A percentile compares a stretch with the other conserved stretches of the same genome.
Evolutionary conservation across 2,113 vertebrate genomes (phyloP).

Genomic region (Strigops habroptila): DNA sequence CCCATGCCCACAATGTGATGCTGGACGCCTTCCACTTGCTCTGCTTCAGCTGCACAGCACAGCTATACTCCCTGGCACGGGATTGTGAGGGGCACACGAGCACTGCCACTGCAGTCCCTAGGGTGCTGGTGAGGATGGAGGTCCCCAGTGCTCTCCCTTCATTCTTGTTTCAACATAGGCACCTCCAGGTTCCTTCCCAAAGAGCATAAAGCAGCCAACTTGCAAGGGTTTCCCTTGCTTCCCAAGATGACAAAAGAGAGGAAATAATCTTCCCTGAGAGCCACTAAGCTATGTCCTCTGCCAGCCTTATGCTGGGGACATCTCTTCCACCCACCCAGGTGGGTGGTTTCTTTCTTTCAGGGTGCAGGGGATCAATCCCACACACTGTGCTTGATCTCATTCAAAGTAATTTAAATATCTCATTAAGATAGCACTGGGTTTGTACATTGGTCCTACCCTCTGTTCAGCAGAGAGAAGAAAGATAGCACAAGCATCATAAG

Average conservation of each 20-base stretch:
- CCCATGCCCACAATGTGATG: fast-evolving
- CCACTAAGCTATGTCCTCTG: not conserved
- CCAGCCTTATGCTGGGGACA: not conserved
- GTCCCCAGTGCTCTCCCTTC: not conserved
- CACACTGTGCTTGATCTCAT: not conserved
- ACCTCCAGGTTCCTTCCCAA: not conserved
- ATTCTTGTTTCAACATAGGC: not conserved
- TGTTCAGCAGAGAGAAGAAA: not conserved
- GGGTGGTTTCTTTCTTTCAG: not conserved
- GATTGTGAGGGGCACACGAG: fast-evolving
- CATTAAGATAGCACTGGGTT: not conserved
- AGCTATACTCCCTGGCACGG: fast-evolving
- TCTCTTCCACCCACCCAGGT: not conserved
- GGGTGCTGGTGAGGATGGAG: not conserved
- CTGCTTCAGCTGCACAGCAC: not conserved
- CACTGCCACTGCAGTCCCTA: not conserved
- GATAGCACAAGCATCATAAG: not conserved
- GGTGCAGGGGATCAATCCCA: fast-evolving
- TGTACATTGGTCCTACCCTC: not conserved
- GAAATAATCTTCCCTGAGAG: not conserved
- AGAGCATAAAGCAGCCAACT: not conserved
- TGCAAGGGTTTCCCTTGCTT: not conserved
- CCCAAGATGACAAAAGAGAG: not conserved
- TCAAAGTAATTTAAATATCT: not conserved
- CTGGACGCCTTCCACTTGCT: not conserved